A percentile compares a stretch with the other conserved stretches of the same genome.
Evolutionary conservation across 2,888 invertebrate species (phyloP).

Genomic region (Helicoverpa assulta): DNA sequence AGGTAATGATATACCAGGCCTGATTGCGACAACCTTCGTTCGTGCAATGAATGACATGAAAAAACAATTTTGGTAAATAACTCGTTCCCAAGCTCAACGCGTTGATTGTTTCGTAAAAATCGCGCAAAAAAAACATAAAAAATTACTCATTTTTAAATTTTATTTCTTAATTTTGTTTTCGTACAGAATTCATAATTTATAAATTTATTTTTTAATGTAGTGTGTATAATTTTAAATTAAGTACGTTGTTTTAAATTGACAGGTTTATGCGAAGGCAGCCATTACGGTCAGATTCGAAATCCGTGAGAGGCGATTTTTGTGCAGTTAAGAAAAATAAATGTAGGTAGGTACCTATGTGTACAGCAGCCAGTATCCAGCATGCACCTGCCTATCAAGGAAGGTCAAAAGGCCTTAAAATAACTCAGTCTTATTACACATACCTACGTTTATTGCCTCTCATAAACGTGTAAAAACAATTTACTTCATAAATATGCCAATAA

Average conservation of each 20-base stretch:
- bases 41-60: slow-evolving; percentile 36
- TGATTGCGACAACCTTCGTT: slow-evolving; percentile 43
- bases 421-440: slow-evolving; percentile 7
- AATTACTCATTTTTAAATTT: not conserved
- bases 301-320: not conserved
- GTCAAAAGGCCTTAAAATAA: slow-evolving; percentile 27
- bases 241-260: not conserved
- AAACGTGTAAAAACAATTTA: not conserved
- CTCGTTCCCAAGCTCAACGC: slow-evolving; percentile 49
- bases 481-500: not conserved
- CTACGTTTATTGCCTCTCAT: slow-evolving; percentile 15
- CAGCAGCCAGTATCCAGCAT: not conserved
- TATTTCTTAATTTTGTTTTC: slow-evolving; percentile 25
- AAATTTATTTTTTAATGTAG: not conserved
- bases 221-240: not conserved
- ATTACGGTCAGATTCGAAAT: not conserved
- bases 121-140: slow-evolving; percentile 19
- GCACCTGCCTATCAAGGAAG: slow-evolving; percentile 8
- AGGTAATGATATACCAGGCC: slow-evolving; percentile 26
- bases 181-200: not conserved
- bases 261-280: not conserved
- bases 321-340: not conserved
- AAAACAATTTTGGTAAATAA: slow-evolving; percentile 56
- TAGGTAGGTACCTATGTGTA: too few relatives aligned
- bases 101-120: slow-evolving; percentile 37